Percentiles rank a stretch among this genome's conserved stretches.
Evolutionary conservation across 1,140 invertebrate species (phyloP).

Genomic region (Lerema accius): DNA sequence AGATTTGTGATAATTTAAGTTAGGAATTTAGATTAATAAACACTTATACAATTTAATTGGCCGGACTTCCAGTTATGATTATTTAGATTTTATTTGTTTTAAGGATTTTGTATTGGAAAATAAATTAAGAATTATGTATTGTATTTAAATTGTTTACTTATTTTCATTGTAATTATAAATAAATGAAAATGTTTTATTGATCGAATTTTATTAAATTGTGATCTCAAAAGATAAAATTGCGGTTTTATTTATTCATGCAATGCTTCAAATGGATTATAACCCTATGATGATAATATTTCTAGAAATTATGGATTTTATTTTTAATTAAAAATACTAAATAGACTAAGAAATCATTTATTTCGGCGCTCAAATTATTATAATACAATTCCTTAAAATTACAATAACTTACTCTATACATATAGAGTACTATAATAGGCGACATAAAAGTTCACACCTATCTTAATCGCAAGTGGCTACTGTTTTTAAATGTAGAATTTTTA

Average conservation of each 20-base stretch:
- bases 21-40: slow-evolving; percentile 44
- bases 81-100: slow-evolving; percentile 21
- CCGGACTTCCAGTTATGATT: slow-evolving; percentile 28
- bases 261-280: not conserved
- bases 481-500: too few relatives aligned
- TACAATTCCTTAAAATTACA: too few relatives aligned
- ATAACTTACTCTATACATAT: too few relatives aligned
- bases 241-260: not conserved
- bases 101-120: slow-evolving; percentile 1
- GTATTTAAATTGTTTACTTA: slow-evolving; percentile 27
- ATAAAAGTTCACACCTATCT: too few relatives aligned
- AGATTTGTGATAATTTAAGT: slow-evolving; percentile 54
- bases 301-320: too few relatives aligned
- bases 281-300: too few relatives aligned
- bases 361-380: too few relatives aligned
- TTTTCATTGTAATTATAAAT: slow-evolving; percentile 21
- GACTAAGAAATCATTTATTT: too few relatives aligned
- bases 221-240: slow-evolving; percentile 34
- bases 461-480: too few relatives aligned
- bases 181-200: slow-evolving; percentile 25
- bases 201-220: slow-evolving; percentile 29
- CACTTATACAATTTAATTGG: slow-evolving; percentile 30
- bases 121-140: slow-evolving; percentile 15
- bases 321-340: too few relatives aligned
- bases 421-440: too few relatives aligned